Conservation (phyloP, 2,888 invertebrate genomes). For the Pseudococcus longispinus region DNA sequence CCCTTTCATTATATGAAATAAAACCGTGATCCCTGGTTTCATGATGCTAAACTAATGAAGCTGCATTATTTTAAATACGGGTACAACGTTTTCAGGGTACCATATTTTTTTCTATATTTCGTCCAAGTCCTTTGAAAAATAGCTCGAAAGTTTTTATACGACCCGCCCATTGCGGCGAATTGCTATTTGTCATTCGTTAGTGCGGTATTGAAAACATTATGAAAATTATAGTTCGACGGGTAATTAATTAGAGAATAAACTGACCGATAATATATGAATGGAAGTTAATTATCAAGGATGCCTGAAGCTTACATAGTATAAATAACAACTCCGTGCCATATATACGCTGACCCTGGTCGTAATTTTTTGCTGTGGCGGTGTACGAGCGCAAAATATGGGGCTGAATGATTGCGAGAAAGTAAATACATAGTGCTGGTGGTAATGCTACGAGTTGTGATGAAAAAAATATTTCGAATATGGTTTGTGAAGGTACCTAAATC, state of each 20-base stretch:
- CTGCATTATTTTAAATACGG: slow-evolving; percentile 25
- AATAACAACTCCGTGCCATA: neutral
- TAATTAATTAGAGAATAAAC: slow-evolving; percentile 42
- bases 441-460: no score
- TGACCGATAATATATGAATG: slow-evolving; percentile 36
- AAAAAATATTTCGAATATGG: no score
- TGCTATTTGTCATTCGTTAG: slow-evolving; percentile 41
- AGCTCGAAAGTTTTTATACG: slow-evolving; percentile 23
- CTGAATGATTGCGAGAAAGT: no score
- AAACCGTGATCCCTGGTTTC: slow-evolving; percentile 25
- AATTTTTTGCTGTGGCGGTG: neutral
- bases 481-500: no score
- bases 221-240: slow-evolving; percentile 44
- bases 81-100: slow-evolving; percentile 13
- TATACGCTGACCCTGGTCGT: neutral
- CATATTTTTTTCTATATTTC: neutral
- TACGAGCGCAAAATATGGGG: slow-evolving; percentile 3
- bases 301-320: slow-evolving; percentile 17
- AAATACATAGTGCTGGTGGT: no score
- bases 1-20: slow-evolving; percentile 36
- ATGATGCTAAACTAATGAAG: slow-evolving; percentile 36
- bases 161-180: slow-evolving; percentile 6
- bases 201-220: slow-evolving; percentile 40
- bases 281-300: slow-evolving; percentile 31
- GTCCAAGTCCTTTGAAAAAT: slow-evolving; percentile 33